A percentile compares a stretch with the other conserved stretches of the same genome.
These are phyloP conservation scores for Lymantria monacha DNA, from an alignment of 2,888 invertebrate species.

Conservation along the genomic window DNA sequence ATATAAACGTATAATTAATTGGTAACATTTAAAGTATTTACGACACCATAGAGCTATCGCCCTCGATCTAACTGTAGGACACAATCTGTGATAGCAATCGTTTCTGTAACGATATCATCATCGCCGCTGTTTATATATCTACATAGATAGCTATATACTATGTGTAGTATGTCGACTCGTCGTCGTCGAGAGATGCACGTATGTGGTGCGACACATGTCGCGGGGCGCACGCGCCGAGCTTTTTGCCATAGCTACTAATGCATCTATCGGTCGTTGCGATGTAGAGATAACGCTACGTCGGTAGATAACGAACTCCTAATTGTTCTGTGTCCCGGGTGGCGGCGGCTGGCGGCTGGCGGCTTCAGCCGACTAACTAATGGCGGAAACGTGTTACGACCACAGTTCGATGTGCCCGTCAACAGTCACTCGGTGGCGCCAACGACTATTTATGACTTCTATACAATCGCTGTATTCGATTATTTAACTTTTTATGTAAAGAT, in stretches of 20 bases:
- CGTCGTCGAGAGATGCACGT: constrained; percentile 6
- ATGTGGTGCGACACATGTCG: constrained; percentile 29
- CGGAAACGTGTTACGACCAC: constrained; percentile 12
- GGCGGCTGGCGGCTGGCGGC: too few species aligned
- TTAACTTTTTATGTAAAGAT: background rate
- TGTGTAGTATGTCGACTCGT: constrained; percentile 1
- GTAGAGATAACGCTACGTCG: constrained; percentile 31
- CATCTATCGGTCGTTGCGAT: constrained; percentile 26
- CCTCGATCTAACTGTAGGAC: background rate
- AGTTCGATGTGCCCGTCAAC: constrained; percentile 1
- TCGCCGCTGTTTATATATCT: too few species aligned
- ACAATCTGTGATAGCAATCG: background rate
- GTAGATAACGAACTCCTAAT: constrained; percentile 29
- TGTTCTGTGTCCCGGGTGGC: constrained; percentile 15
- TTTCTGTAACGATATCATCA: constrained; percentile 7
- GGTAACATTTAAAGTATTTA: too few species aligned
- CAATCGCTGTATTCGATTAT: background rate
- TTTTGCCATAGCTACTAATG: constrained; percentile 38
- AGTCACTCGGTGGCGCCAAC: constrained; percentile 5
- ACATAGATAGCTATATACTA: background rate
- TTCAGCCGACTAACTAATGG: constrained; percentile 8
- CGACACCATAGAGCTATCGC: background rate
- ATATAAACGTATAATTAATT: too few species aligned
- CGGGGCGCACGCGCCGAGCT: constrained; percentile 38
- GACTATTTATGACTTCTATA: background rate